Base-by-base conservation (phyloP, 1,140 invertebrate genomes). In the Carcinoscorpius rotundicauda region DNA sequence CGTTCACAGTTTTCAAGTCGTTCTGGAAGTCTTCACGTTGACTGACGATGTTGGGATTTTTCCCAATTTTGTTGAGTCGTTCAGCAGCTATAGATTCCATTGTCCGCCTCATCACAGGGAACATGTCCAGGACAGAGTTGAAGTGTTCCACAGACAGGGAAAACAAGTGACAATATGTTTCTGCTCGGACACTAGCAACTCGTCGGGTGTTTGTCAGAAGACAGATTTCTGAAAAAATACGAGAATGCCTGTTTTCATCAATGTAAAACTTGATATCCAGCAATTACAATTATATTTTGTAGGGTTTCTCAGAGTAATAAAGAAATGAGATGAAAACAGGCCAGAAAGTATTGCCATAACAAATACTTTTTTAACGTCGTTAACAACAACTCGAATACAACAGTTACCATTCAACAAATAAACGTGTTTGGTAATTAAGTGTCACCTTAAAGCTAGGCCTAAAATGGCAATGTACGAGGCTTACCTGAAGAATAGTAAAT, bases 1-100 rank as follows among this genome's bases (percentile, higher is more conserved):
- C 61, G 50, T 63, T 70, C 58, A 72, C 70, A 29, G 71, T 69
- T 61, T 69, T 71, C 55, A 71, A 61, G 58, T 72, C 71, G 8
- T 61, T 63, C 58, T 72, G 68, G 5, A 72, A 61, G 64, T 72
- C 70, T 63, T 71, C 69, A 8, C 68, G 48, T 58, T 69, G 67
- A 63, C 67, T 66, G 71, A 98, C 71, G n/a, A 69, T 85, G 75
- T 92, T 96, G 58, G 94, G 93, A 82, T 98, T 97, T 81, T 97
- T 97, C 61, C 95, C 95, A 76, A 98, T 97, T 82, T 98, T 98
- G 80, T 97, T 97, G 70, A 98, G 82, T 80, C 90, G 87, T 82
- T 98, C 93, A 72, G 95, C 95, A 73, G 95, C 96, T 71, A 98
- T 94, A 77, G 91, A 97, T 81, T 98, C 96, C 93, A 98, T 97